Base-by-base conservation (phyloP, 53 echinoderm and acorn worm species). In the Holothuria scabra region DNA sequence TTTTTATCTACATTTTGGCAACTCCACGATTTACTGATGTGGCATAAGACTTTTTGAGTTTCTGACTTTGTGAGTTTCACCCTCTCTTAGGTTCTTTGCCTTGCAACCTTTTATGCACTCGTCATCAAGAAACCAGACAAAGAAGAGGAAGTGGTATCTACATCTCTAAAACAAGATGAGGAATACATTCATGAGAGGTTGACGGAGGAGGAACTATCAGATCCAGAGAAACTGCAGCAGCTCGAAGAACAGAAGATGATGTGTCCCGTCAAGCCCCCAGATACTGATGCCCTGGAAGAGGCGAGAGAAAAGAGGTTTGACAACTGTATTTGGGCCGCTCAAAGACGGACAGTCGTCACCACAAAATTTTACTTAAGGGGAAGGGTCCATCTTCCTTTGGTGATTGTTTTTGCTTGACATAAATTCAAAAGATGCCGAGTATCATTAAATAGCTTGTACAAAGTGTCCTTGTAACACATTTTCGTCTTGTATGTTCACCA, bases 51-150 rank as follows among this genome's bases (percentile, higher is more conserved):
- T 48, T 3, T 52, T 16, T 8, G 16, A 16, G 18, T 16, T 16
- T 9, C 52, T 52, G 14, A 16, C 18, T 18, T 14, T 18, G 16
- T 52, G 52, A 52, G 0, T 16, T 16, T 16, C 5, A 8, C 7
- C 65, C 28, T 65, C 8, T 28, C 65, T 31, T 21, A 93, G 94
- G 91, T 94, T 28, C 87, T 94, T 30, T 86, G 86, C 74, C 49
- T 94, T 28, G 94, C 94, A 1, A 94, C 89, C 4, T 86, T 94
- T 84, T 94, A 89, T 60, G 91, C 94, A 19, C 81, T 94, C 46
- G 90, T 94, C 64, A 94, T 94, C 75, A 94, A 94, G 82, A 89
- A 89, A 37, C 94, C 91, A 0, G 94, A 94, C 89, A 90, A 94
- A 66, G 94, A 94, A 64, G 91, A 94, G 57, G 89, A 94, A 46